Evolutionary conservation across 2,113 vertebrate species (phyloP).

Genomic region (Dasyurus viverrinus): DNA sequence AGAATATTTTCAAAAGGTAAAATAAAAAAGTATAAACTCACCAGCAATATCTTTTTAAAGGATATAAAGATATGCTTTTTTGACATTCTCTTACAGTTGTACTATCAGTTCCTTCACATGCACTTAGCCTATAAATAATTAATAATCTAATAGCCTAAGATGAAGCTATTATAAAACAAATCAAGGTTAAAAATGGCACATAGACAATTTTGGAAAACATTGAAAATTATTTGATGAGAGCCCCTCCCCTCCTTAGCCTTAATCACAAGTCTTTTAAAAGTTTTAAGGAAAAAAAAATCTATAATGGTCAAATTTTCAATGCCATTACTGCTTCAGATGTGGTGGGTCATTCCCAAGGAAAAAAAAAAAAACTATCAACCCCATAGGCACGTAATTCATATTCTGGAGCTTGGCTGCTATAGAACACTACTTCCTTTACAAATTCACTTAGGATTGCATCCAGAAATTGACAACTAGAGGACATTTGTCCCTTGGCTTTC

Average conservation of each 20-base stretch:
- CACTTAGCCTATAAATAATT: neutral
- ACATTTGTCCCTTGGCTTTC: conserved; percentile 34
- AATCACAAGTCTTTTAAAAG: conserved; percentile 41
- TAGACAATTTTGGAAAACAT: neutral
- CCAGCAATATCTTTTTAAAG: neutral
- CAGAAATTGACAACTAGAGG: conserved; percentile 63
- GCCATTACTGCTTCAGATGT: conserved; percentile 26
- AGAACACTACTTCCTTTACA: conserved; percentile 20
- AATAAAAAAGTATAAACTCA: neutral
- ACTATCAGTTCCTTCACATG: neutral
- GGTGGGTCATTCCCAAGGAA: conserved; percentile 26
- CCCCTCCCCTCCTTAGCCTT: conserved; percentile 8
- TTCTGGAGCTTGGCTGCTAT: neutral
- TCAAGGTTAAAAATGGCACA: neutral
- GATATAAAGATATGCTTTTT: neutral
- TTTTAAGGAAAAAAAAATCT: conserved; percentile 53
- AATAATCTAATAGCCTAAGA: neutral
- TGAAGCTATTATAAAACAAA: neutral
- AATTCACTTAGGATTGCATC: conserved; percentile 59
- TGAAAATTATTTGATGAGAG: conserved; percentile 32
- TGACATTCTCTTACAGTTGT: neutral
- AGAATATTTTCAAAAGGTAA: neutral
- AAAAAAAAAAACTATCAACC: conserved; percentile 14
- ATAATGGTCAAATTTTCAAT: conserved; percentile 54
- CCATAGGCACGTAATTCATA: neutral